Evolutionary conservation across 2,888 invertebrate genomes (phyloP).

Genomic region (Microctonus aethiopoides): DNA sequence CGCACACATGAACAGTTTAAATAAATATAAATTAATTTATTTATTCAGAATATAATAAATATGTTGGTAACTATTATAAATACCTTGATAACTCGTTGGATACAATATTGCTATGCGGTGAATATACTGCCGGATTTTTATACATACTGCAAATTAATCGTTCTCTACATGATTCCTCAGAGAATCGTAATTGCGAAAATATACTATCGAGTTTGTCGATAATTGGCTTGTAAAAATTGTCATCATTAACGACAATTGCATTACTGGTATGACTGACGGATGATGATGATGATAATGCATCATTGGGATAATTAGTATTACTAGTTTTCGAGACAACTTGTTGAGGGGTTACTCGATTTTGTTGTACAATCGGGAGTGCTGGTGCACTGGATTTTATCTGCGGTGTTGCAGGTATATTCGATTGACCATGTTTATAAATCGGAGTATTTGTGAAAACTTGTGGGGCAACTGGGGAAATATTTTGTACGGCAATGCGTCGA

Average conservation of each 20-base stretch:
- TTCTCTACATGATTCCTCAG: slow-evolving; percentile 80
- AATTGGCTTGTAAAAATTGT: slow-evolving; percentile 81
- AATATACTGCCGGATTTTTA: slow-evolving; percentile 82
- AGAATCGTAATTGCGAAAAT: slow-evolving; percentile 77
- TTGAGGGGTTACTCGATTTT: slow-evolving; percentile 36
- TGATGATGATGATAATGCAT: too few relatives aligned
- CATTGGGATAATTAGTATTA: neutral
- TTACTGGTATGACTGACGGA: slow-evolving; percentile 19
- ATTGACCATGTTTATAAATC: slow-evolving; percentile 4
- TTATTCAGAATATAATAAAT: neutral
- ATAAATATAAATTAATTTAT: neutral
- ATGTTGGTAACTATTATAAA: too few relatives aligned
- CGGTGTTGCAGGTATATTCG: slow-evolving; percentile 25
- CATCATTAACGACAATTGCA: slow-evolving; percentile 47
- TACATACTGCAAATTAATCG: slow-evolving; percentile 87
- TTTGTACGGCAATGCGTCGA: slow-evolving; percentile 42
- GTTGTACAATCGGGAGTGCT: slow-evolving; percentile 25
- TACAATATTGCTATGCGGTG: slow-evolving; percentile 87
- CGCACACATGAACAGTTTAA: neutral
- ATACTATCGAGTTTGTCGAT: slow-evolving; percentile 82
- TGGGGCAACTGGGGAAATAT: slow-evolving; percentile 40
- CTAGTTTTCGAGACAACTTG: slow-evolving; percentile 64
- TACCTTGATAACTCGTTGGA: slow-evolving; percentile 91
- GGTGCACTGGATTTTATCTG: slow-evolving; percentile 23
- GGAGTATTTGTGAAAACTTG: slow-evolving; percentile 18